These are phyloP conservation scores for Drosophila flavopinicola DNA, from an alignment of 2,888 invertebrate genomes.

Conservation along the genomic window DNA sequence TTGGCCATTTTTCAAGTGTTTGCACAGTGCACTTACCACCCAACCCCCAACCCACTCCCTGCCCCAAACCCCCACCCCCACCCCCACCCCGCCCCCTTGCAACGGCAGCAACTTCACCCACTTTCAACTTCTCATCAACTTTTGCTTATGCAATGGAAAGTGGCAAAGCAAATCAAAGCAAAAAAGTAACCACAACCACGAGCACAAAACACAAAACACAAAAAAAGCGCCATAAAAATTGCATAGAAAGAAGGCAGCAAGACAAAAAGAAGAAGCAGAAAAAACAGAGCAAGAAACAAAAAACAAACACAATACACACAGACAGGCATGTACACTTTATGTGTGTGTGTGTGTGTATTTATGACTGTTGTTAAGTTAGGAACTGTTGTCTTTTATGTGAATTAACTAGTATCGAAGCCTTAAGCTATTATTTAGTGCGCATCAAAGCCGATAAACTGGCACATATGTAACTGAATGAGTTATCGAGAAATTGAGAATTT, in stretches of 20 bases:
- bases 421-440: no score
- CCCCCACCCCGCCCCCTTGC: background rate
- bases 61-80: background rate
- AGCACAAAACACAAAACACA: constrained; percentile 13
- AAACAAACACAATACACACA: constrained; percentile 4
- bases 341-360: constrained; percentile 3
- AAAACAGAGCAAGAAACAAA: constrained; percentile 1
- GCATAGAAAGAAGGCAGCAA: constrained; percentile 19
- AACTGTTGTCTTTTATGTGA: background rate
- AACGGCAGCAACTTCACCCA: constrained; percentile 44
- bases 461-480: no score
- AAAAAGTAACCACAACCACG: constrained; percentile 36
- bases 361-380: background rate
- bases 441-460: no score
- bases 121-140: constrained; percentile 57
- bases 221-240: constrained; percentile 25
- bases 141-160: constrained; percentile 76
- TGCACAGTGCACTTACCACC: constrained; percentile 28
- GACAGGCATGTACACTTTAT: no score
- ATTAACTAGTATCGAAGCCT: no score
- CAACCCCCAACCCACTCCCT: background rate
- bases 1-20: constrained; percentile 47
- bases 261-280: constrained; percentile 4
- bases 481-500: no score
- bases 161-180: constrained; percentile 58